phyloP scores from a whole-genome alignment of 1,140 invertebrate species.

The Cydia strobilella region DNA sequence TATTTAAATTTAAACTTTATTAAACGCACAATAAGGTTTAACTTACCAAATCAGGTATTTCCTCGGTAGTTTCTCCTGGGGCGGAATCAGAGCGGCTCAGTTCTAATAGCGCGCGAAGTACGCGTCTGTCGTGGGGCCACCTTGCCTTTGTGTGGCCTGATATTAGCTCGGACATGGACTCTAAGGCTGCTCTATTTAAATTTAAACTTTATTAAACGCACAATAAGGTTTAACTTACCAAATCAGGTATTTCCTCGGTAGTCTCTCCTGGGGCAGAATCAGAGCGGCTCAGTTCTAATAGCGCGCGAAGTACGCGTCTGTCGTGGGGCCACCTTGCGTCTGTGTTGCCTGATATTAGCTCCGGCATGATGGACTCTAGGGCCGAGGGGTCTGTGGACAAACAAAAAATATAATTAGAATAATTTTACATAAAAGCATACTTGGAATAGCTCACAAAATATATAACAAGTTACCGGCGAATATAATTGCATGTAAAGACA shows the following conservation, averaged over 20 bases:
- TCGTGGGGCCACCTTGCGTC: constrained; percentile 63
- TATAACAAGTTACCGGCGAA: too few species aligned
- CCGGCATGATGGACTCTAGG: constrained; percentile 67
- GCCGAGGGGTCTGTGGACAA: constrained; percentile 48
- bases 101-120: constrained; percentile 62
- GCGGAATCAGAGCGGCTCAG: background rate
- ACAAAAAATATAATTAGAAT: too few species aligned
- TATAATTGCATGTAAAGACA: too few species aligned
- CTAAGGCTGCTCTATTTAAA: constrained; percentile 38
- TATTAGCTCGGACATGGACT: constrained; percentile 68
- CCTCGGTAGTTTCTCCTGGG: background rate
- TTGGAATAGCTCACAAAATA: too few species aligned
- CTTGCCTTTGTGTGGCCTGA: constrained; percentile 44
- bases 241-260: background rate
- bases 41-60: too few species aligned
- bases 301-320: constrained; percentile 60
- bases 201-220: too few species aligned
- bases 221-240: background rate
- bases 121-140: constrained; percentile 62
- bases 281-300: constrained; percentile 50
- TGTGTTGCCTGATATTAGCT: constrained; percentile 56
- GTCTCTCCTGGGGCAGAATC: background rate
- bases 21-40: too few species aligned
- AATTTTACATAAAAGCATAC: too few species aligned
- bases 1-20: too few species aligned